A percentile compares a stretch with the other conserved stretches of the same genome.
Evolutionary conservation across 2,113 vertebrate genomes (phyloP).

Genomic region (Anguilla japonica): DNA sequence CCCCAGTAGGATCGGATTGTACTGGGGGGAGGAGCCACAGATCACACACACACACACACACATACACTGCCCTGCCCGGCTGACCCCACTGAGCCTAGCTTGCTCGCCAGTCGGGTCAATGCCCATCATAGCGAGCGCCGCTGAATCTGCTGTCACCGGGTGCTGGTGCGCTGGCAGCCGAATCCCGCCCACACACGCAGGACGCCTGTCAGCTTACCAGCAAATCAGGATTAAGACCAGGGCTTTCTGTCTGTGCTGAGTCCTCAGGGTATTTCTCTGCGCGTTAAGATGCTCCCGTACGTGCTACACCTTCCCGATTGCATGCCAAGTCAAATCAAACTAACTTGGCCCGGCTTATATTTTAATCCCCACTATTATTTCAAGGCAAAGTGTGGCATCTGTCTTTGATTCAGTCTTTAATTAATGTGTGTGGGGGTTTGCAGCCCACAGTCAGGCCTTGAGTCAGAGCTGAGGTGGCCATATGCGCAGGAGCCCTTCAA

Average conservation of each 20-base stretch:
- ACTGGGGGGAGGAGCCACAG: neutral
- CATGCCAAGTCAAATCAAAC: constrained; percentile 1
- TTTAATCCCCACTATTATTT: neutral
- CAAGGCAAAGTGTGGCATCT: neutral
- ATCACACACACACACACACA: neutral
- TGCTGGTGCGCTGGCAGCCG: neutral
- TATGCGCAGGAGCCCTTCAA: neutral
- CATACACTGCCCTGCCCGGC: neutral
- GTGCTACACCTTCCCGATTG: neutral
- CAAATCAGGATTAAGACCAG: neutral
- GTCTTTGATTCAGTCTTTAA: neutral
- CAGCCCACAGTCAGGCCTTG: neutral
- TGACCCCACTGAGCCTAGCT: neutral
- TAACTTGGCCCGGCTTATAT: neutral
- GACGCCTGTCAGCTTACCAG: neutral
- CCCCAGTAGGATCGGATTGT: neutral
- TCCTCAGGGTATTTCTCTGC: neutral
- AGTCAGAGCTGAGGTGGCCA: neutral
- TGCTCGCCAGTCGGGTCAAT: neutral
- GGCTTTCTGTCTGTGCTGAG: neutral
- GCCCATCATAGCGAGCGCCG: neutral
- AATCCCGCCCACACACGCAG: neutral
- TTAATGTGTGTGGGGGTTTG: neutral
- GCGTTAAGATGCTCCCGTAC: neutral
- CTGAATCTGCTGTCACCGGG: neutral